Evolutionary conservation across 2,797 vertebrate species (phyloP).

Genomic region (Hydrolagus colliei): DNA sequence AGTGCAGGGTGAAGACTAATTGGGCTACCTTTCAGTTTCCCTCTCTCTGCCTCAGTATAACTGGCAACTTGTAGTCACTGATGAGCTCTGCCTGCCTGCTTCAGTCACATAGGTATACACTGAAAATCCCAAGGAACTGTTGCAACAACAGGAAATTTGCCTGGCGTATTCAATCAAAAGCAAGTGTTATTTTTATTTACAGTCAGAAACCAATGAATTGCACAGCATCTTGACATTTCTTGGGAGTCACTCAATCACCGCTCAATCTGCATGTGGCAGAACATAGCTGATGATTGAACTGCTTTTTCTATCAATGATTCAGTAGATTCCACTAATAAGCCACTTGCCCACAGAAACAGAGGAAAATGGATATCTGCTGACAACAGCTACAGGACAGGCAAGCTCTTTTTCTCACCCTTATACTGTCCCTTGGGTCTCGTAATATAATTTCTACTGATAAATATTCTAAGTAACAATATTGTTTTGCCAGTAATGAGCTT

Average conservation of each 20-base stretch:
- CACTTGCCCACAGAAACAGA: not conserved
- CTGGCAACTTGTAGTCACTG: not conserved
- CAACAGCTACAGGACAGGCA: not conserved
- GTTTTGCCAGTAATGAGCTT: conserved; percentile 21
- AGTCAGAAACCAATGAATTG: not conserved
- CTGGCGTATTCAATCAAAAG: too few species aligned
- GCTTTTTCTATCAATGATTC: not conserved
- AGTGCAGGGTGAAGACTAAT: not conserved
- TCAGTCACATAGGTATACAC: too few species aligned
- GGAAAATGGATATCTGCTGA: not conserved
- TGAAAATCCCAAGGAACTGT: too few species aligned
- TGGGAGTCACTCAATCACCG: not conserved
- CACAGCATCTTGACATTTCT: not conserved
- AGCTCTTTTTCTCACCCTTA: not conserved
- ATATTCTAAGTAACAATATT: conserved; percentile 23
- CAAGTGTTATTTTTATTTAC: not conserved
- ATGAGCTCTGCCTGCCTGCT: too few species aligned
- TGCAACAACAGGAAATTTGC: too few species aligned
- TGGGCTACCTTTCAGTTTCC: not conserved
- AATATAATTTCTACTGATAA: conserved; percentile 20
- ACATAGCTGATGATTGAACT: not conserved
- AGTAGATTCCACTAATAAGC: not conserved
- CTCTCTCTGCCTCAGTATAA: not conserved
- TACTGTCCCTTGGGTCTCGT: conserved; percentile 11
- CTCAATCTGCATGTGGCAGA: not conserved